These are phyloP conservation scores for Caenorhabditis latens DNA, from an alignment of 1,140 invertebrate genomes.

Conservation along the genomic window DNA sequence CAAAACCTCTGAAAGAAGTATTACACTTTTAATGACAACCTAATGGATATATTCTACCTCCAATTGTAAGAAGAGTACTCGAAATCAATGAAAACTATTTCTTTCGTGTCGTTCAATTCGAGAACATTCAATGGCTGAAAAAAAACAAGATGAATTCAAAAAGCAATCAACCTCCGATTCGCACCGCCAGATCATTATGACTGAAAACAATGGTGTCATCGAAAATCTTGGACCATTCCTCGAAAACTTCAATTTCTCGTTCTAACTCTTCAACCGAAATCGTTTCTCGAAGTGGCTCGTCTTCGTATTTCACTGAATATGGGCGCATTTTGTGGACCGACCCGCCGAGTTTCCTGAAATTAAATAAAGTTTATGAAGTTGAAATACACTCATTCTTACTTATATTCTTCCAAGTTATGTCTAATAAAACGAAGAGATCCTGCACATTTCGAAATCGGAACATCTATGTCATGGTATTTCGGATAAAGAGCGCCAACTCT, in stretches of 20 bases:
- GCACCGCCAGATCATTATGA: slow-evolving; percentile 26
- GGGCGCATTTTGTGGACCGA: neutral
- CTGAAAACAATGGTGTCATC: slow-evolving; percentile 30
- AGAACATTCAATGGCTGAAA: slow-evolving; percentile 23
- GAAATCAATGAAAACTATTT: slow-evolving; percentile 9
- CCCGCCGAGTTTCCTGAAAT: slow-evolving; percentile 10
- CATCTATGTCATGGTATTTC: slow-evolving; percentile 8
- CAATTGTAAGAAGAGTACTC: neutral
- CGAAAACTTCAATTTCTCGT: neutral
- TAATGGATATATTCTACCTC: neutral
- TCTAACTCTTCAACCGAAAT: neutral
- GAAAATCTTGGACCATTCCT: neutral
- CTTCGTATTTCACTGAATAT: slow-evolving; percentile 23
- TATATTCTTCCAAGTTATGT: neutral
- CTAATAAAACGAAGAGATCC: neutral
- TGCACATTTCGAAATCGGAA: slow-evolving; percentile 20
- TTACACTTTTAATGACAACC: neutral
- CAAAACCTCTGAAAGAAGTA: neutral
- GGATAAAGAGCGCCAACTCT: neutral
- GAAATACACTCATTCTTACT: neutral
- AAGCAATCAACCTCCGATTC: neutral
- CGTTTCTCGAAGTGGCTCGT: neutral
- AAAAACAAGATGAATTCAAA: neutral
- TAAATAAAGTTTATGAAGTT: neutral
- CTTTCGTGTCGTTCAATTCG: neutral